Evolutionary conservation across 1,140 invertebrate genomes (phyloP).

Genomic region (Cephus cinctus): DNA sequence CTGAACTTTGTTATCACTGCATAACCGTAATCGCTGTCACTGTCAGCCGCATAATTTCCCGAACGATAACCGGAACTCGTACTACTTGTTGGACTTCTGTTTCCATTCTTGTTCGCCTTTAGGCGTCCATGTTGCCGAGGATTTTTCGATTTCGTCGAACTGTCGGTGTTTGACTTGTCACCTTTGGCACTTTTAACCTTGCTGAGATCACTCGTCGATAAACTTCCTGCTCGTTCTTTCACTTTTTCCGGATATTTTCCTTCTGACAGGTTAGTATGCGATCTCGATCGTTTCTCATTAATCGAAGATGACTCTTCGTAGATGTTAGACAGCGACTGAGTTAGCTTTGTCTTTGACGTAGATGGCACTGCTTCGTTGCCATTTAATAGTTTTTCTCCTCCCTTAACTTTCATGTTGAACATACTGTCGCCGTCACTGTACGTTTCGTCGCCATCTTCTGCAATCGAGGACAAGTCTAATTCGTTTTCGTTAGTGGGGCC

Average conservation of each 20-base stretch:
- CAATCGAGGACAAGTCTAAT: constrained; percentile 16
- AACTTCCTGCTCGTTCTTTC: neutral
- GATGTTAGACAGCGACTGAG: no score
- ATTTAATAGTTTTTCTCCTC: no score
- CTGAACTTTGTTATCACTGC: constrained; percentile 52
- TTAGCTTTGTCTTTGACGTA: constrained; percentile 7
- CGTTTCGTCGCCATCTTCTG: constrained; percentile 20
- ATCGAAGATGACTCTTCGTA: no score
- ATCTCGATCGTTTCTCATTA: neutral
- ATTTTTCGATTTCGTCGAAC: constrained; percentile 8
- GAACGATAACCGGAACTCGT: constrained; percentile 62
- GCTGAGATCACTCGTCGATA: neutral
- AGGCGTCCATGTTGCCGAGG: neutral
- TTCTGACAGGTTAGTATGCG: neutral
- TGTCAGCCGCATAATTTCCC: constrained; percentile 54
- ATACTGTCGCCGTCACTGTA: constrained; percentile 29
- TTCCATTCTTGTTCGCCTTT: neutral
- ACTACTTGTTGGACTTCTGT: constrained; percentile 51
- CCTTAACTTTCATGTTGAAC: no score
- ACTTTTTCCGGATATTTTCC: neutral
- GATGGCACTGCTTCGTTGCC: no score
- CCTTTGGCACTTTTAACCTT: neutral
- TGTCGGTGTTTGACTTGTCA: no score
- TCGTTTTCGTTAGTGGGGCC: constrained; percentile 41
- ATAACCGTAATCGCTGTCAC: constrained; percentile 61